Conservation (phyloP, 1,140 invertebrate genomes). For the Aphelenchoides fujianensis region DNA sequence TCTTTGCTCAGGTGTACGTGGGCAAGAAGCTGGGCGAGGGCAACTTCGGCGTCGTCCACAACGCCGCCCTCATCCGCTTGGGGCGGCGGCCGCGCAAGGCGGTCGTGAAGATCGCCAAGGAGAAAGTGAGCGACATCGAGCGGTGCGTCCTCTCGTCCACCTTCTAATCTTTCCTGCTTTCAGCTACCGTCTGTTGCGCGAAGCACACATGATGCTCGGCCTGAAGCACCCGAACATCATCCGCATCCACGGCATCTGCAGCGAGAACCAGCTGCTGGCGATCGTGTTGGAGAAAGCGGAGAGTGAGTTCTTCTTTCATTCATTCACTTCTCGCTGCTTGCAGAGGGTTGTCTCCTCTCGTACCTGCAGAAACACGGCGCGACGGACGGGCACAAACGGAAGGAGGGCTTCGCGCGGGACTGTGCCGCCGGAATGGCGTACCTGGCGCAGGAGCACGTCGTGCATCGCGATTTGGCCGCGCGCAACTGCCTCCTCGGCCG, state of each 20-base stretch:
- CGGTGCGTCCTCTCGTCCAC: neutral
- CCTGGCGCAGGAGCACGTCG: constrained; percentile 9
- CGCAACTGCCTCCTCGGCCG: constrained; percentile 93
- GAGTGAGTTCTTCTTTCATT: too few relatives aligned
- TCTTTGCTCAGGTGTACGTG: constrained; percentile 7
- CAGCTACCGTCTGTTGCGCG: constrained; percentile 28
- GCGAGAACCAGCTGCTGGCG: constrained; percentile 17
- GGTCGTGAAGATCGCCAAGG: constrained; percentile 27
- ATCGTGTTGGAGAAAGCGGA: constrained; percentile 30
- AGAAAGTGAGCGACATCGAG: constrained; percentile 11
- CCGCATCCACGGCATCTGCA: constrained; percentile 36
- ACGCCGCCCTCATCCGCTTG: constrained; percentile 12
- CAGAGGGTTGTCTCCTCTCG: too few relatives aligned
- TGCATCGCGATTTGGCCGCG: constrained; percentile 86
- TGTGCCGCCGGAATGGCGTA: constrained; percentile 32
- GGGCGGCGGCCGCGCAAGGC: constrained; percentile 11
- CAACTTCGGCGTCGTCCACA: constrained; percentile 27
- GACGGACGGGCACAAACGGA: constrained; percentile 9
- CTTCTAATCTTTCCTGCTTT: too few relatives aligned
- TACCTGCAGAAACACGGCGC: too few relatives aligned
- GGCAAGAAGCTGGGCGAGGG: constrained; percentile 31
- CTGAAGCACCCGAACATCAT: constrained; percentile 35
- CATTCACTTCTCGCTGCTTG: too few relatives aligned
- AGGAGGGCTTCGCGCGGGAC: neutral
- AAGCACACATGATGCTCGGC: constrained; percentile 35